These are phyloP conservation scores for Otus sunia DNA, from an alignment of 2,113 vertebrate species.

Conservation along the genomic window DNA sequence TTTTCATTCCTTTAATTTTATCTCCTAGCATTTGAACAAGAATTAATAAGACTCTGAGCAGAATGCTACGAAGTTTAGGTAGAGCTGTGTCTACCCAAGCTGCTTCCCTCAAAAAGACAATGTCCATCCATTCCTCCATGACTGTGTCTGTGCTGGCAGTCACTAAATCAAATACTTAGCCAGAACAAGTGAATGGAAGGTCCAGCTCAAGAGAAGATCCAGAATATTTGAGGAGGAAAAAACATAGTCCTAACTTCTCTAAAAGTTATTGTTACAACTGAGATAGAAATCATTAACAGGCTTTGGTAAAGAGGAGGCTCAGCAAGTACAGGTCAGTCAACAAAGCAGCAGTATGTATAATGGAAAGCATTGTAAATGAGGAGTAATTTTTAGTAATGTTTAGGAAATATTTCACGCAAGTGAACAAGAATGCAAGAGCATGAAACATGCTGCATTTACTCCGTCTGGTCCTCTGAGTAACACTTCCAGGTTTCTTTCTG, in stretches of 20 bases:
- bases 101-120: background rate
- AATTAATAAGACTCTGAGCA: slow-evolving; percentile 7
- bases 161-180: background rate
- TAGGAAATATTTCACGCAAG: background rate
- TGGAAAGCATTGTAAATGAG: background rate
- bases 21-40: background rate
- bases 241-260: background rate
- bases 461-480: background rate
- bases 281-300: background rate
- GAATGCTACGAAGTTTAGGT: background rate
- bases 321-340: background rate
- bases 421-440: background rate
- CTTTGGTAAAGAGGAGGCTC: background rate
- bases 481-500: background rate
- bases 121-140: background rate
- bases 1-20: slow-evolving; percentile 34
- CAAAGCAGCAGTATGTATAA: background rate
- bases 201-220: background rate
- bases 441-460: background rate
- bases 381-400: background rate
- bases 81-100: background rate
- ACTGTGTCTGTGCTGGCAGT: background rate
- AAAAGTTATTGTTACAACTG: background rate
- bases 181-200: background rate
- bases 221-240: background rate